Base-by-base conservation (phyloP, 2,113 vertebrate genomes). In the Cebus imitator region DNA sequence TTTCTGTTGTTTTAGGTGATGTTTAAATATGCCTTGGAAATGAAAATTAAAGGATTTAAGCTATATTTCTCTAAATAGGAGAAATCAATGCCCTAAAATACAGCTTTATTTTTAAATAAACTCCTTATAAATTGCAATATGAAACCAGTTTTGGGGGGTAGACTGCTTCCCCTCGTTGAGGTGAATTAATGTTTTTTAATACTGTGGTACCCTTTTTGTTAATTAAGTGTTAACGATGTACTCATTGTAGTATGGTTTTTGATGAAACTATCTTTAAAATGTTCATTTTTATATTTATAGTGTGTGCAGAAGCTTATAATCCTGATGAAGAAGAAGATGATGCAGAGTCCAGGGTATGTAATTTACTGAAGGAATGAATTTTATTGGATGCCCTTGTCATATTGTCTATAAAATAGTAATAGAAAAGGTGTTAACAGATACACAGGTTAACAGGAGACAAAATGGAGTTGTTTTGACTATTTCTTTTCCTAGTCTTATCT, bases 311-410 rank as follows among this genome's bases (percentile, higher is more conserved):
- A 98, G 99, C 99, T 35, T 99, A 99, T 98, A 99, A 99, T 98
- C 99, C 99, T 57, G 99, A 99, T 98, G 99, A 99, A 96, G 99
- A 99, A 96, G 99, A 99, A 23, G 99, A 99, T 1, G 99, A 99
- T 21, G 98, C 99, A 96, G 99, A 99, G 96, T 99, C 99, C 93
- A 98, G 99, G 99, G 99, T 99, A 99, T 98, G 98, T 98, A 95
- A 93, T 79, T 68, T 58, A 97, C 91, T 95, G 68, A 95, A 10
- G 89, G 48, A 95, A 93, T 90, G 87, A 50, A 89, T n/a, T 90
- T 93, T 75, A 92, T 48, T 82, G 64, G 32, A 48, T 75, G 43
- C 3, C 50, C 30, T 23, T 50, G 2, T 82, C 3, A 27, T 79
- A 20, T n/a, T 4, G 52, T 52, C 52, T 52, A 52, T 52, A 72